Conservation (phyloP, 2,888 invertebrate species). For the Tachina grossa region DNA sequence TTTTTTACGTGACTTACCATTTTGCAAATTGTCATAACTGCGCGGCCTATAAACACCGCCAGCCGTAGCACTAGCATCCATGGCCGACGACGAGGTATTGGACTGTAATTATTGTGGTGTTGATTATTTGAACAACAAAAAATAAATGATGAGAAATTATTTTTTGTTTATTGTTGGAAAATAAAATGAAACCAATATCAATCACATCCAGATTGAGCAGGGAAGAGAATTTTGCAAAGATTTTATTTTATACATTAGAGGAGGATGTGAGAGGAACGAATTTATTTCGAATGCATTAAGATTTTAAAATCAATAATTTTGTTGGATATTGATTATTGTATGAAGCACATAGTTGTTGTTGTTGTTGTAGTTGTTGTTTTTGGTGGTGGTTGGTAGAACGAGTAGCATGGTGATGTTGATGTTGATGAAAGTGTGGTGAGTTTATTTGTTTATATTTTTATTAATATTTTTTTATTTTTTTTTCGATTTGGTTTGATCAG, state of each 20-base stretch:
- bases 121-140: constrained; percentile 16
- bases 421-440: constrained; percentile 41
- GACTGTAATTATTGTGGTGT: constrained; percentile 74
- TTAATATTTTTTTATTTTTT: neutral
- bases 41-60: constrained; percentile 81
- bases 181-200: constrained; percentile 11
- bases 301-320: constrained; percentile 35
- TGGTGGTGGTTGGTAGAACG: neutral
- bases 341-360: constrained; percentile 17
- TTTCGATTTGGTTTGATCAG: constrained; percentile 47
- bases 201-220: constrained; percentile 23
- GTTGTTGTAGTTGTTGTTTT: constrained; percentile 41
- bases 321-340: constrained; percentile 2
- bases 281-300: constrained; percentile 27
- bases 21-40: constrained; percentile 83
- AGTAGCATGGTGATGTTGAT: constrained; percentile 40
- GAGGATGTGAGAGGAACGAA: neutral
- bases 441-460: neutral
- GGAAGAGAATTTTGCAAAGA: constrained; percentile 9
- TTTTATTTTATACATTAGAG: constrained; percentile 4
- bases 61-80: constrained; percentile 75
- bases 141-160: neutral
- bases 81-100: constrained; percentile 81
- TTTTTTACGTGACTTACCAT: constrained; percentile 83
- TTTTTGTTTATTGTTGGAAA: constrained; percentile 28